Evolutionary conservation across 2,888 invertebrate genomes (phyloP).

Genomic region (Drosophila cracens): DNA sequence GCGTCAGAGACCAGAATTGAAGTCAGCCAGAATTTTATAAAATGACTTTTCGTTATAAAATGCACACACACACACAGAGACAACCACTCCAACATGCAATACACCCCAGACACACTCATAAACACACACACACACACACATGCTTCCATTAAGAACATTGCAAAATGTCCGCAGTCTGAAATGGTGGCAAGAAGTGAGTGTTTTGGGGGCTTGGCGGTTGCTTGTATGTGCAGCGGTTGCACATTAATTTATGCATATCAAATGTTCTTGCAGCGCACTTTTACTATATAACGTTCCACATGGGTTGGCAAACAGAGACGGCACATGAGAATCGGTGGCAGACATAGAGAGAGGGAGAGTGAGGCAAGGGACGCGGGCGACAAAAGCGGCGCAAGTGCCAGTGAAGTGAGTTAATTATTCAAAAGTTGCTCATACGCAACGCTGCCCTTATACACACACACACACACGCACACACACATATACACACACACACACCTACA

Average conservation of each 20-base stretch:
- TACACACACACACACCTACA: slow-evolving; percentile 1
- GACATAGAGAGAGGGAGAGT: background rate
- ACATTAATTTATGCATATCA: slow-evolving; percentile 72
- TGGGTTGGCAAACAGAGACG: slow-evolving; percentile 56
- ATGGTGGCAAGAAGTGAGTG: background rate
- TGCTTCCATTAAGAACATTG: slow-evolving; percentile 55
- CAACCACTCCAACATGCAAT: background rate
- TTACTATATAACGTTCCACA: slow-evolving; percentile 75
- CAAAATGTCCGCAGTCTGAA: slow-evolving; percentile 35
- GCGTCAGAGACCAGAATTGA: slow-evolving; percentile 50
- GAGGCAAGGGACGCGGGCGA: background rate
- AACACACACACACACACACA: slow-evolving; percentile 8
- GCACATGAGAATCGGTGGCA: slow-evolving; percentile 22
- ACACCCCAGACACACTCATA: background rate
- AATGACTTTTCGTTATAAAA: slow-evolving; percentile 8
- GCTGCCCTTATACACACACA: slow-evolving; percentile 39
- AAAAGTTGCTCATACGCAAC: slow-evolving; percentile 81
- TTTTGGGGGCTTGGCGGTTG: background rate
- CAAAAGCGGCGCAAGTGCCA: slow-evolving; percentile 48
- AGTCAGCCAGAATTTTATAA: slow-evolving; percentile 48
- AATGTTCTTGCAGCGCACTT: slow-evolving; percentile 65
- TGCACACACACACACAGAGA: background rate
- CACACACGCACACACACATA: slow-evolving; percentile 17
- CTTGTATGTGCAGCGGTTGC: slow-evolving; percentile 55
- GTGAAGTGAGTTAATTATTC: slow-evolving; percentile 79